Conservation (phyloP, 2,888 invertebrate species). For the Perithous albicinctus region DNA sequence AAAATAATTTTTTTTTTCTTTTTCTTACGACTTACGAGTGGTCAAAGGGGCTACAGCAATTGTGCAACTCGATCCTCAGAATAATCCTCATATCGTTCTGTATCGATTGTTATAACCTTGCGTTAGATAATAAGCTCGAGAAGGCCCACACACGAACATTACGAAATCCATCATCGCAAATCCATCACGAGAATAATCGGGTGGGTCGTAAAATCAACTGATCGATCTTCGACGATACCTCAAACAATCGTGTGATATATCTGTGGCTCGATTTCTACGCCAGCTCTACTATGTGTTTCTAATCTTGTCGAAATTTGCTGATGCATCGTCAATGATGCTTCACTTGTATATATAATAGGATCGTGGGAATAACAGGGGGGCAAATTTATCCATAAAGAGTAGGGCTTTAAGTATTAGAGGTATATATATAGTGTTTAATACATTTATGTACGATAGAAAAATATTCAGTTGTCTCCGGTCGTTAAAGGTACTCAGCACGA, state of each 20-base stretch:
- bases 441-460: neutral
- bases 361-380: neutral
- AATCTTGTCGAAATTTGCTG: neutral
- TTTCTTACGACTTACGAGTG: neutral
- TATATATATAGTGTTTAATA: neutral
- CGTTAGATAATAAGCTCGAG: neutral
- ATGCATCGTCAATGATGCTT: neutral
- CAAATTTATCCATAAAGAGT: neutral
- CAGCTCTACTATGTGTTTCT: neutral
- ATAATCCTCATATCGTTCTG: neutral
- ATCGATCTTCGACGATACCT: neutral
- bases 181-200: neutral
- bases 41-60: neutral
- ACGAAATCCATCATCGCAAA: neutral
- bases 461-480: neutral
- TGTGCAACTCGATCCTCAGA: neutral
- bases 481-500: neutral
- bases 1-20: neutral
- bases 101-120: neutral
- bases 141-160: neutral
- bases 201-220: neutral
- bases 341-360: neutral
- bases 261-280: neutral
- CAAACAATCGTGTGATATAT: neutral
- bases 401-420: neutral